A percentile compares a stretch with the other conserved stretches of the same genome.
Conservation (phyloP, 2,113 vertebrate genomes). For the Cyanoderma ruficeps region DNA sequence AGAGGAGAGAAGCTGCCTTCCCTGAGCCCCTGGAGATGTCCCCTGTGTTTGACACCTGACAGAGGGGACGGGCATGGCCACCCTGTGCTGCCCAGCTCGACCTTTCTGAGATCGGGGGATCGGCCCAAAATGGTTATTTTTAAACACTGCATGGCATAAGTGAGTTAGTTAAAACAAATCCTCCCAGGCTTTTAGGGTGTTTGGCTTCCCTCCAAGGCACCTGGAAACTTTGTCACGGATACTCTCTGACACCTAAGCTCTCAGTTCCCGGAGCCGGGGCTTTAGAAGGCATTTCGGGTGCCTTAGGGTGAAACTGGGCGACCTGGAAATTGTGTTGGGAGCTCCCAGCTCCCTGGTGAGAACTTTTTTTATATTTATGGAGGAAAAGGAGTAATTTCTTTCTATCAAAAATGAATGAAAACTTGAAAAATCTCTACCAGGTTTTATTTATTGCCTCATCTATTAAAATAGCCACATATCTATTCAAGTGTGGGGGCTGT, state of each 20-base stretch:
- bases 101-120: neutral
- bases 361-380: neutral
- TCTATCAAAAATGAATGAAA: slow-evolving; percentile 50
- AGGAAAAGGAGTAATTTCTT: slow-evolving; percentile 20
- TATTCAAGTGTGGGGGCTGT: slow-evolving; percentile 7
- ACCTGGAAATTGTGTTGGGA: neutral
- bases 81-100: rapidly evolving
- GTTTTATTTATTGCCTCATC: slow-evolving; percentile 53
- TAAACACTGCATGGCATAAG: neutral
- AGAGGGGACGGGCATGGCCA: neutral
- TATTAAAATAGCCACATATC: slow-evolving; percentile 42
- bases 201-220: neutral
- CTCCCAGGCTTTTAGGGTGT: neutral
- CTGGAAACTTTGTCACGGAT: neutral
- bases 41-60: neutral
- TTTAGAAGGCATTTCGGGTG: neutral
- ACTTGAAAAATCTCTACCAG: slow-evolving; percentile 19
- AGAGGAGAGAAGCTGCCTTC: neutral
- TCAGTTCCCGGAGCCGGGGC: neutral
- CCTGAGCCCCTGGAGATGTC: neutral
- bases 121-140: neutral
- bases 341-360: neutral
- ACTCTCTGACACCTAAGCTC: neutral
- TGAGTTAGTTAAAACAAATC: neutral
- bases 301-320: neutral